Conservation (phyloP, 2,888 invertebrate species). For the Antitype chi region DNA sequence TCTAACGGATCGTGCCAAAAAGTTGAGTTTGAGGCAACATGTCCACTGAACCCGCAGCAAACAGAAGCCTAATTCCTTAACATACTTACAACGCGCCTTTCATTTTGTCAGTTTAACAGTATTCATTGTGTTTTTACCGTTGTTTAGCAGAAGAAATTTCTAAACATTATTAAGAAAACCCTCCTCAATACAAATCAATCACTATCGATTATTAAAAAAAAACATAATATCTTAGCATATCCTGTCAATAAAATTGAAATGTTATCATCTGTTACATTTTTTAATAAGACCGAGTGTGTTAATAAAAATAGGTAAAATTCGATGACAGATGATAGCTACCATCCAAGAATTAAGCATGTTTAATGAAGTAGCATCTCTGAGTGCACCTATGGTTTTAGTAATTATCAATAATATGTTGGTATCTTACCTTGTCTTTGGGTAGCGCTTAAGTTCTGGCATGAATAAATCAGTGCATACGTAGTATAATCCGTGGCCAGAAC, state of each 20-base stretch:
- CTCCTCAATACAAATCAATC: neutral
- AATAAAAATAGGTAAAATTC: neutral
- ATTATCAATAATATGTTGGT: neutral
- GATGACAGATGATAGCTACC: neutral
- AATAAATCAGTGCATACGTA: slow-evolving; percentile 46
- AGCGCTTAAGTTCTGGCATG: slow-evolving; percentile 5
- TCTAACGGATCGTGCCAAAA: neutral
- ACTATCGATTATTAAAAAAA: neutral
- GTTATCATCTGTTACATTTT: neutral
- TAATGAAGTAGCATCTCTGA: neutral
- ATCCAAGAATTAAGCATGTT: neutral
- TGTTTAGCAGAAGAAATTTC: neutral
- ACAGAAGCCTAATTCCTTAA: neutral
- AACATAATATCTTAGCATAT: neutral
- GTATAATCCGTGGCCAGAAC: slow-evolving; percentile 47
- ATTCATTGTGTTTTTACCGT: neutral
- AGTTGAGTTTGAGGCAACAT: neutral
- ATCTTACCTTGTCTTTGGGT: slow-evolving; percentile 31
- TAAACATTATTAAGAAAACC: neutral
- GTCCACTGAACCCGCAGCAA: neutral
- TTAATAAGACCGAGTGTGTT: neutral
- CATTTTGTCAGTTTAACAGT: neutral
- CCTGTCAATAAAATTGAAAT: neutral
- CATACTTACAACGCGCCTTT: neutral
- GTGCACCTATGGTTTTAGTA: neutral